Conservation (phyloP, 2,888 invertebrate genomes). For the Pseudoips prasinana region DNA sequence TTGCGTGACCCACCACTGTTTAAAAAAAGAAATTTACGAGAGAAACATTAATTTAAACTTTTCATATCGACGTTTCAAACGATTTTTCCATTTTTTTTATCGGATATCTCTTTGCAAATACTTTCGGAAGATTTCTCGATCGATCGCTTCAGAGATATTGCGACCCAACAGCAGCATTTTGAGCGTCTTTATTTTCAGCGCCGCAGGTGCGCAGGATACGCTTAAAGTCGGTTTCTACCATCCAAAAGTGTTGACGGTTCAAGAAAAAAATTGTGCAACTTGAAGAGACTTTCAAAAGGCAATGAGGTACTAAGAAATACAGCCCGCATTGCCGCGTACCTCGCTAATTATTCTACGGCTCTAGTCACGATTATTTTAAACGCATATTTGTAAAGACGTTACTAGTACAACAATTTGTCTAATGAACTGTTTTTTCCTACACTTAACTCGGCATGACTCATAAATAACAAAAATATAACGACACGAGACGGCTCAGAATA, state of each 20-base stretch:
- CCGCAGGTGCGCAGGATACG: slow-evolving; percentile 52
- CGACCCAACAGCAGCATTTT: slow-evolving; percentile 40
- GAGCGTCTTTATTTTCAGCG: slow-evolving; percentile 36
- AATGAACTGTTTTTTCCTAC: too few relatives aligned
- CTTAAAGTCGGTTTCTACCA: too few relatives aligned
- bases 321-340: slow-evolving; percentile 43
- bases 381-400: slow-evolving; percentile 38
- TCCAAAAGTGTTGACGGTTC: too few relatives aligned
- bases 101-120: slow-evolving; percentile 28
- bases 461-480: too few relatives aligned
- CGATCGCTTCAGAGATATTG: slow-evolving; percentile 32
- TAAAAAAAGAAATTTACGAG: too few relatives aligned
- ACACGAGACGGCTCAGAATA: too few relatives aligned
- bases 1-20: slow-evolving; percentile 13
- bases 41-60: slow-evolving; percentile 8
- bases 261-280: slow-evolving; percentile 51
- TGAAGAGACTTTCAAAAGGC: slow-evolving; percentile 71
- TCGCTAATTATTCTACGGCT: slow-evolving; percentile 68
- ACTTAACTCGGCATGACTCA: too few relatives aligned
- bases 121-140: slow-evolving; percentile 34
- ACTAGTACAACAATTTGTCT: slow-evolving; percentile 30
- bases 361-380: slow-evolving; percentile 67
- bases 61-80: slow-evolving; percentile 16
- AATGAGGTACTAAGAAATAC: slow-evolving; percentile 72
- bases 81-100: slow-evolving; percentile 24